Conservation (phyloP, 2,797 vertebrate genomes). For the Phyllotis vaccarum region DNA sequence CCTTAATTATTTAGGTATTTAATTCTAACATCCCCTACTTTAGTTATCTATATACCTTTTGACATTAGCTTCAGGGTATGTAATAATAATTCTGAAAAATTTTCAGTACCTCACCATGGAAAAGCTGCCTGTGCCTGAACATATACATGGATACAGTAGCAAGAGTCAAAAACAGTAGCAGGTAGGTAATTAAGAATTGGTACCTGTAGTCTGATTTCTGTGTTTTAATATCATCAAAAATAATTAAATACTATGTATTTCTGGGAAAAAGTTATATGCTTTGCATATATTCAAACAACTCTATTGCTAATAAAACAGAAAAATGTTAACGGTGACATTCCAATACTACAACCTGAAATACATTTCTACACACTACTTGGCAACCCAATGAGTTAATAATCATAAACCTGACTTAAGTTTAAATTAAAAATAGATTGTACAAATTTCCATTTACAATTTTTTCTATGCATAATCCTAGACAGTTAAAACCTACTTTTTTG, state of each 20-base stretch:
- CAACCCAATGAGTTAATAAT: background rate
- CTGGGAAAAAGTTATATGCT: background rate
- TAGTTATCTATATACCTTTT: background rate
- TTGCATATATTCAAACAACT: background rate
- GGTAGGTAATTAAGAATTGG: background rate
- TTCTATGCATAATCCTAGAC: background rate
- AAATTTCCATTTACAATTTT: background rate
- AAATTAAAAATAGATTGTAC: background rate
- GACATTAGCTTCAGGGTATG: background rate
- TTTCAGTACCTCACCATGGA: background rate
- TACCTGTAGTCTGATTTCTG: background rate
- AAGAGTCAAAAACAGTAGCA: background rate
- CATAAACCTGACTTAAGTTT: background rate
- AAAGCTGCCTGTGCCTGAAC: background rate
- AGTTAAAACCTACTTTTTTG: background rate
- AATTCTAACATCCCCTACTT: background rate
- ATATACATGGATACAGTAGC: background rate
- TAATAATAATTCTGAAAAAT: background rate
- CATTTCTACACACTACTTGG: fast-evolving
- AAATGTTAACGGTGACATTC: background rate
- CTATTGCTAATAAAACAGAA: background rate
- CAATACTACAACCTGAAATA: background rate
- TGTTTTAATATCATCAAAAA: background rate
- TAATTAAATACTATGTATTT: background rate
- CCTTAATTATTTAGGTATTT: background rate